These are phyloP conservation scores for Alosa alosa DNA, from an alignment of 2,113 vertebrate species.

Conservation along the genomic window DNA sequence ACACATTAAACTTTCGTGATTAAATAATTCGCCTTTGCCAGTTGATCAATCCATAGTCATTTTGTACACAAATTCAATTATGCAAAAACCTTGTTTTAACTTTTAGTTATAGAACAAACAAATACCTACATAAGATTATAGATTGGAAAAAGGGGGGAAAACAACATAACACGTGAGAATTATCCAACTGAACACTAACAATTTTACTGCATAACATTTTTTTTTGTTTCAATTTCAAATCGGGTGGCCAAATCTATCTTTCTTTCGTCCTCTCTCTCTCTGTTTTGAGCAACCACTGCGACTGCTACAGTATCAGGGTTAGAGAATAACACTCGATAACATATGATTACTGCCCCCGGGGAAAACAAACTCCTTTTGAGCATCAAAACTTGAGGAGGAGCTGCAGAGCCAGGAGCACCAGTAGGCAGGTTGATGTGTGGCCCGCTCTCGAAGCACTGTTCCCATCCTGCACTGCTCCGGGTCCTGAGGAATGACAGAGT, in stretches of 20 bases:
- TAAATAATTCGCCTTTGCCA: neutral
- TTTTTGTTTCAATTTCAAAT: slow-evolving; percentile 71
- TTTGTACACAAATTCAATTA: neutral
- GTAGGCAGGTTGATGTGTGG: slow-evolving; percentile 72
- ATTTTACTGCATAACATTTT: slow-evolving; percentile 6
- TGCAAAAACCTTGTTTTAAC: neutral
- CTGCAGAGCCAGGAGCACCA: slow-evolving; percentile 74
- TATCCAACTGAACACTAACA: neutral
- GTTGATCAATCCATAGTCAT: neutral
- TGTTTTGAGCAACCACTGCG: neutral
- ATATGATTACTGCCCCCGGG: neutral
- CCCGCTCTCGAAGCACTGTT: slow-evolving; percentile 74
- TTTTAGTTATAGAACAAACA: slow-evolving; percentile 3
- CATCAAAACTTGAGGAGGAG: slow-evolving; percentile 84
- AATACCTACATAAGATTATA: neutral
- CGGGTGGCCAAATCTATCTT: neutral
- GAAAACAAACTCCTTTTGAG: neutral
- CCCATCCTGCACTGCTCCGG: slow-evolving; percentile 88
- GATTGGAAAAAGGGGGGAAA: neutral
- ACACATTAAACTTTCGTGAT: neutral
- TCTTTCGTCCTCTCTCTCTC: neutral
- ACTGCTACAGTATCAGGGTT: neutral
- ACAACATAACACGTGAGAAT: neutral
- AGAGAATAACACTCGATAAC: slow-evolving; percentile 7
- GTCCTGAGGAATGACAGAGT: slow-evolving; percentile 70